Evolutionary conservation across 2,888 invertebrate species (phyloP), one percentile per base, ranked within the genome.

Genomic region (Boloria selene): DNA sequence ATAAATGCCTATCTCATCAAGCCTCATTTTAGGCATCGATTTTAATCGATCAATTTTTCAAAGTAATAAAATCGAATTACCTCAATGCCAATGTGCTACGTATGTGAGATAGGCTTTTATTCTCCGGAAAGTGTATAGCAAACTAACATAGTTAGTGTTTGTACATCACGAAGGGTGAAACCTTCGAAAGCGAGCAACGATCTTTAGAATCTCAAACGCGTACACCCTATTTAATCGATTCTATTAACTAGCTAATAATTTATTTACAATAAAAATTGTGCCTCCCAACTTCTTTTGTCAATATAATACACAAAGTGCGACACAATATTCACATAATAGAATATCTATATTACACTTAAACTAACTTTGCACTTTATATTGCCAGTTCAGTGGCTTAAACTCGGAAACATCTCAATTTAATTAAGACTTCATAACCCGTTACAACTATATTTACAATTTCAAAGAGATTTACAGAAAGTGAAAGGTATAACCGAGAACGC

Each of bases 311-410:
- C 89, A 91, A 88, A 86, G 88, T 89, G 88, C 88, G 85, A 86
- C 84, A 85, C 85, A 86, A 84, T 90, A 90, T 90, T 89, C 87
- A 88, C 90, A 88, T 84, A 86, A 83, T 85, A 86, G 84, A 85
- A 87, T 87, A 85, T 85, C 80, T 88, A 88, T 85, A 79, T 79
- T 89, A 91, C 88, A 90, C 88, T 90, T 88, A 88, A 77, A 79
- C 88, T 90, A 89, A 83, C 87, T 90, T 91, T 92, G 91, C 90
- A 92, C 91, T 92, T 87, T 90, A 87, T 87, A 88, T 87, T 85
- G 90, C 90, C 90, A 87, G 81, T 83, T 86, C 78, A 83, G 77
- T 87, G 90, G 89, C 90, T 90, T 90, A 90, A 91, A 91, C 90
- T 88, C 88, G 89, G 87, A 74, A 88, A 90, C 83, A 90, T 90